Base-by-base conservation (phyloP, 2,888 invertebrate genomes). In the Iselma pallidipennis region DNA sequence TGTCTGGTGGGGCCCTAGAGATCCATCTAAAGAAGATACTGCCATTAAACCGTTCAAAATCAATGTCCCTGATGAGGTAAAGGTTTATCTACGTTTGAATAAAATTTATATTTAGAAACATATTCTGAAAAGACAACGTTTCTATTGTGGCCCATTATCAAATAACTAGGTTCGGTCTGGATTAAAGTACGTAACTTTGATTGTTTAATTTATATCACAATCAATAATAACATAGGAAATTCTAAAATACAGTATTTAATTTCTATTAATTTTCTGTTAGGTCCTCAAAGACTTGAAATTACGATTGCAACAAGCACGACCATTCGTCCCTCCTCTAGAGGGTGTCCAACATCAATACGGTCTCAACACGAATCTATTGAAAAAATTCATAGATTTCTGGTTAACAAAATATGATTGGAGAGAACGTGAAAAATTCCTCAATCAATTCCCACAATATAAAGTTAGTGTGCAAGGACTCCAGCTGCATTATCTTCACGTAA, bases 331-430 rank as follows among this genome's bases (percentile, higher is more conserved):
- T 10, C 89, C 92, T 0, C 75, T 92, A 50, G 89, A 92, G 78
- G 86, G 85, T 51, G 81, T 84, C 0, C 87, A 86, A 5, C 95
- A 94, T 80, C 85, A 89, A 61, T 95, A 95, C 74, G 96, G 96
- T 2, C 89, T 95, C 76, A 91, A 93, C 74, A 82, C 89, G 0
- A 83, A 88, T 37, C 88, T 88, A 66, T 79, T 95, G 3, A 82
- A 85, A 9, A 85, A 85, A 66, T 83, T 95, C 14, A 78, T 92
- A 1, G 85, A 89, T 45, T 91, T 91, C 78, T 97, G 97, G 97
- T 85, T 79, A 25, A 85, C 84, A 1, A 84, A 87, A 57, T 92
- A 89, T 77, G 84, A 90, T 70, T 93, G 91, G 90, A 77, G 80
- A 23, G 81, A 86, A 68, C 83, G 88, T 9, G 87, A 90, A 74